Conservation (phyloP, 2,113 vertebrate species). For the Prochilodus magdalenae region DNA sequence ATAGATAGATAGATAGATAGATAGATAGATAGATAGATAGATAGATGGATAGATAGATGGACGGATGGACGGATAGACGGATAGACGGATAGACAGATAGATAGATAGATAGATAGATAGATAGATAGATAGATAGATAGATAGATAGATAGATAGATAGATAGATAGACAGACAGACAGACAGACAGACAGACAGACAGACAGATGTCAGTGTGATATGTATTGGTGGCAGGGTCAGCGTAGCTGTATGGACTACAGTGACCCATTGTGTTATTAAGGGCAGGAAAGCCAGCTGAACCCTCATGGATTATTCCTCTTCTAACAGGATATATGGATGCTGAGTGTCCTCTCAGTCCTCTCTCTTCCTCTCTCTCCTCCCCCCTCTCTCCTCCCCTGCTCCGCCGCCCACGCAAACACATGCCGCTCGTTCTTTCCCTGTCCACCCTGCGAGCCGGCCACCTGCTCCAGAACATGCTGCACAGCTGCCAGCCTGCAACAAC, state of each 20-base stretch:
- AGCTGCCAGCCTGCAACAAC: slow-evolving; percentile 83
- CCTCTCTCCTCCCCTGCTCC: slow-evolving; percentile 23
- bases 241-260: slow-evolving; percentile 7
- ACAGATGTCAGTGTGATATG: neutral
- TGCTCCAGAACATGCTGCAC: slow-evolving; percentile 80
- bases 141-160: too few relatives aligned
- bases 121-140: too few relatives aligned
- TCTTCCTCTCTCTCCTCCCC: slow-evolving; percentile 17
- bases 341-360: slow-evolving; percentile 40
- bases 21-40: neutral
- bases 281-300: slow-evolving; percentile 20
- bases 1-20: slow-evolving; percentile 2
- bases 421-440: slow-evolving; percentile 63
- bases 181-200: neutral
- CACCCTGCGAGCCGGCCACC: slow-evolving; percentile 79
- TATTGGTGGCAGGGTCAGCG: neutral
- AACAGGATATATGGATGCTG: slow-evolving; percentile 69
- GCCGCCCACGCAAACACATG: slow-evolving; percentile 69
- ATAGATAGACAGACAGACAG: neutral
- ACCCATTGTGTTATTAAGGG: slow-evolving; percentile 11
- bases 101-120: too few relatives aligned
- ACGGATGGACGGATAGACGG: too few relatives aligned
- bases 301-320: slow-evolving; percentile 59
- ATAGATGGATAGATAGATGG: neutral
- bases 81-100: too few relatives aligned